Evolutionary conservation across 2,797 vertebrate species (phyloP).

Genomic region (Lycodopsis pacificus): DNA sequence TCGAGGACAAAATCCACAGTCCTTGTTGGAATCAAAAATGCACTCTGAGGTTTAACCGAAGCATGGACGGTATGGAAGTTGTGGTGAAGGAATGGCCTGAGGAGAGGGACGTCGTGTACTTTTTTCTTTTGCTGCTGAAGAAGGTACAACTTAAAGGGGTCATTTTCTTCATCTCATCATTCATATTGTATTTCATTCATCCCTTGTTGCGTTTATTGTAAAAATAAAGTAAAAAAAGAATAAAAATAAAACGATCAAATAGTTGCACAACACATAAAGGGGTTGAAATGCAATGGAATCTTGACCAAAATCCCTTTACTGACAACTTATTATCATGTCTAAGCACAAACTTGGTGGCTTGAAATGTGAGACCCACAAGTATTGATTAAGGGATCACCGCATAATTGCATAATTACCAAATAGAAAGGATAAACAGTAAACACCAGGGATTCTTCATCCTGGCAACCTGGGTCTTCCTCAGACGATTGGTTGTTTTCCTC

Average conservation of each 20-base stretch:
- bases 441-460: not conserved
- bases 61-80: too few relatives aligned
- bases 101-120: not conserved
- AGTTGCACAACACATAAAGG: not conserved
- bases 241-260: not conserved
- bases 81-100: not conserved
- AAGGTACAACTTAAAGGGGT: not conserved
- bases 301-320: not conserved
- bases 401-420: not conserved
- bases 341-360: not conserved
- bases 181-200: not conserved
- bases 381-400: not conserved
- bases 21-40: not conserved
- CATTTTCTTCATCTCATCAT: not conserved
- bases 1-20: not conserved
- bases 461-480: not conserved
- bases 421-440: too few relatives aligned
- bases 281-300: not conserved
- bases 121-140: not conserved
- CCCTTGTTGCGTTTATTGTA: not conserved
- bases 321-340: not conserved
- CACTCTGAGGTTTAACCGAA: not conserved
- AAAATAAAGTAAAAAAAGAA: not conserved
- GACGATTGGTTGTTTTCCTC: not conserved
- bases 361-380: not conserved